A percentile compares a stretch with the other conserved stretches of the same genome.
Evolutionary conservation across 1,140 invertebrate genomes (phyloP).

Genomic region (Leptonema lineaticorne): DNA sequence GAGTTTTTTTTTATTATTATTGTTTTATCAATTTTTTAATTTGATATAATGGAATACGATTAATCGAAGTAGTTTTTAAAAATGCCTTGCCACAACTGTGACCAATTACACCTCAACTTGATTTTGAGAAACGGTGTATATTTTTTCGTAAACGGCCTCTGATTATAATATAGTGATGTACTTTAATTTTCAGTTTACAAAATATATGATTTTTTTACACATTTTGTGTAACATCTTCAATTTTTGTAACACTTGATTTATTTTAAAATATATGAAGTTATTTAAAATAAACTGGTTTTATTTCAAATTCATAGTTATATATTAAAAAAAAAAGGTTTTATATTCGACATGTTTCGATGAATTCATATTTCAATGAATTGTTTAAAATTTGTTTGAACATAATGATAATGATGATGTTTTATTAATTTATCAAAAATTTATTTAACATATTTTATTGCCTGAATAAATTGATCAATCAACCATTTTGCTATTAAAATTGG

Average conservation of each 20-base stretch:
- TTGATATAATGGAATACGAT: conserved; percentile 10
- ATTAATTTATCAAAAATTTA: too few relatives aligned
- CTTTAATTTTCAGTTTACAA: conserved; percentile 6
- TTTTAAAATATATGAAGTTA: conserved; percentile 14
- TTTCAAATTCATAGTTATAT: too few relatives aligned
- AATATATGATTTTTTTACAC: conserved; percentile 17
- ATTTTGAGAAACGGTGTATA: conserved; percentile 8
- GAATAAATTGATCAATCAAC: too few relatives aligned
- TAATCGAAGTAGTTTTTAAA: conserved; percentile 6
- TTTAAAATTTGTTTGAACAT: too few relatives aligned
- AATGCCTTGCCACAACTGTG: conserved; percentile 26
- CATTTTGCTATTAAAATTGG: too few relatives aligned
- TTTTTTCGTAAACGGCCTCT: conserved; percentile 19
- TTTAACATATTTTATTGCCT: too few relatives aligned
- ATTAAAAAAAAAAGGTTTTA: too few relatives aligned
- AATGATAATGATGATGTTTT: too few relatives aligned
- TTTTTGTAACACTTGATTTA: conserved; percentile 25
- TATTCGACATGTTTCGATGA: too few relatives aligned
- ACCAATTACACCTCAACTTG: conserved; percentile 10
- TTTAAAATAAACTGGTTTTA: background rate
- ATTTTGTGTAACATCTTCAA: conserved; percentile 20
- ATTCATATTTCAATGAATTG: too few relatives aligned
- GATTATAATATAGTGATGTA: conserved; percentile 8
- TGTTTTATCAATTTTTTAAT: too few relatives aligned
- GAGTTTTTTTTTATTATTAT: background rate